Conservation (phyloP, 2,888 invertebrate genomes). For the Uropetala carovei region DNA sequence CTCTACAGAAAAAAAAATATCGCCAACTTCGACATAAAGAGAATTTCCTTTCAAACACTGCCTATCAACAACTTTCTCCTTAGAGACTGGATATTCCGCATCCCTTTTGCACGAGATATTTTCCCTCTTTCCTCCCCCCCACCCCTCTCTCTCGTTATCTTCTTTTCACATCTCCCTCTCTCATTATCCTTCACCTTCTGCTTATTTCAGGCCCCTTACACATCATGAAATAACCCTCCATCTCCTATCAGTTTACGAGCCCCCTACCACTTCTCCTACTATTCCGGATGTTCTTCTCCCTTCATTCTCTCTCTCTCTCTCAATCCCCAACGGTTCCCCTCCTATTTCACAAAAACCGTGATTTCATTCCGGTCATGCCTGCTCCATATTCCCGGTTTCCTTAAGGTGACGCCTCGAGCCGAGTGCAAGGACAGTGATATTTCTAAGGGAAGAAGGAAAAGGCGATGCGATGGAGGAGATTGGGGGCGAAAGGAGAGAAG, state of each 20-base stretch:
- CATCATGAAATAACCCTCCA: background rate
- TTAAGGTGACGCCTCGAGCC: background rate
- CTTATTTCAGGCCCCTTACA: background rate
- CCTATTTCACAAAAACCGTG: background rate
- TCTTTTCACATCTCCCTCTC: background rate
- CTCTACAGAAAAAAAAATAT: too few species aligned
- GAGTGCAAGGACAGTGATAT: slow-evolving; percentile 3
- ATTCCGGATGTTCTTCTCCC: background rate
- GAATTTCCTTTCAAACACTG: background rate
- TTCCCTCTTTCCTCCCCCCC: too few species aligned
- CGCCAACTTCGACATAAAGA: background rate
- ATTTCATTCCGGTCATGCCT: slow-evolving; percentile 13
- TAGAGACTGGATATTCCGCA: background rate
- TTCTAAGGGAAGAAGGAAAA: background rate
- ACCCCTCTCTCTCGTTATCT: background rate
- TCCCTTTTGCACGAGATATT: background rate
- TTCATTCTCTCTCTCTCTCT: background rate
- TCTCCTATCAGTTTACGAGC: background rate
- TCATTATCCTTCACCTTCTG: background rate
- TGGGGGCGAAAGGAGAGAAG: background rate
- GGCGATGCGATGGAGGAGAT: background rate
- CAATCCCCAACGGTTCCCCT: background rate
- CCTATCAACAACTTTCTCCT: background rate
- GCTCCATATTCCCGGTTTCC: background rate
- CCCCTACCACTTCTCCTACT: background rate